Percentiles rank a stretch among this genome's conserved stretches.
Evolutionary conservation across 2,888 invertebrate genomes (phyloP).

Genomic region (Hemistola chrysoprasaria): DNA sequence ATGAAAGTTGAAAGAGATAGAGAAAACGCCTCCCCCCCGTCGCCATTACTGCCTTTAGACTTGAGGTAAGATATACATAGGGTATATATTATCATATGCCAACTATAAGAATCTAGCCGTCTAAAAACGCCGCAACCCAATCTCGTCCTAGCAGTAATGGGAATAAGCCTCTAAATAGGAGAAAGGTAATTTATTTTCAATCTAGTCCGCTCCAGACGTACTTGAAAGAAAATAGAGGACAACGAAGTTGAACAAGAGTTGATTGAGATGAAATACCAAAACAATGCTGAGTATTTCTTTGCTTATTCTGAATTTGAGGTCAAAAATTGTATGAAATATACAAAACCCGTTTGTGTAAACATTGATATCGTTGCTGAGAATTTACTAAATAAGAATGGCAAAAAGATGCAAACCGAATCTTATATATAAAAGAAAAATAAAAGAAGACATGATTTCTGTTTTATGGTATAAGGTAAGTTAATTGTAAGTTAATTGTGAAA

Average conservation of each 20-base stretch:
- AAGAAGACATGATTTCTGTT: too few relatives aligned
- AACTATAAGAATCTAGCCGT: constrained; percentile 9
- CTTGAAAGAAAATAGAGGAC: constrained; percentile 16
- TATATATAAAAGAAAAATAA: too few relatives aligned
- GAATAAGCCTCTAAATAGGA: constrained; percentile 11
- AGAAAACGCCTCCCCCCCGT: constrained; percentile 28
- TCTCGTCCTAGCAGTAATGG: constrained; percentile 9
- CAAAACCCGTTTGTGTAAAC: too few relatives aligned
- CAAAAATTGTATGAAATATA: too few relatives aligned
- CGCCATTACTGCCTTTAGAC: constrained; percentile 46
- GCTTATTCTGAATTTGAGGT: too few relatives aligned
- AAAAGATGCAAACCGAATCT: too few relatives aligned
- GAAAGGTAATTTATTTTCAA: constrained; percentile 15
- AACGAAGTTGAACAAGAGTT: constrained; percentile 1
- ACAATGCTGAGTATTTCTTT: not conserved
- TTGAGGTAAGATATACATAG: constrained; percentile 6
- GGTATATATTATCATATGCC: constrained; percentile 4
- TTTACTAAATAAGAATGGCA: too few relatives aligned
- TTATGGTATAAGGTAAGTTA: too few relatives aligned
- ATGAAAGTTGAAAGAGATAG: constrained; percentile 23
- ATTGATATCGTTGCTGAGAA: too few relatives aligned
- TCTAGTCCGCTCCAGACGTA: constrained; percentile 11
- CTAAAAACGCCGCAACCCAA: constrained; percentile 6
- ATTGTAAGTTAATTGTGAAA: too few relatives aligned
- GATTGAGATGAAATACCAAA: constrained; percentile 2